phyloP scores from a whole-genome alignment of 2,888 invertebrate species.

The Conistra vaccinii region DNA sequence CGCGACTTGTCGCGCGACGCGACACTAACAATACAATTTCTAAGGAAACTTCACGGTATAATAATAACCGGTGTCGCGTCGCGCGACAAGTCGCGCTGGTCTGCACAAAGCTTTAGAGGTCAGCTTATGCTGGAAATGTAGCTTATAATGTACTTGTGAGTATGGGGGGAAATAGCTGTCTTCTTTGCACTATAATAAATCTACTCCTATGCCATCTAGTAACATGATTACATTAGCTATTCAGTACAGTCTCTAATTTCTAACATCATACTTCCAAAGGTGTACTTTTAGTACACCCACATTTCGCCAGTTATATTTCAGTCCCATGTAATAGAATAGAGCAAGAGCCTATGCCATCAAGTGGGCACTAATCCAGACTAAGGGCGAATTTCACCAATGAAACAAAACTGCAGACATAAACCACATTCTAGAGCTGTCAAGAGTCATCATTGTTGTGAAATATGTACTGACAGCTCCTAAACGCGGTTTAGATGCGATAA shows the following conservation, averaged over 20 bases:
- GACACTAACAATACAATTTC: too few relatives aligned
- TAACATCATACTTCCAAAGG: neutral
- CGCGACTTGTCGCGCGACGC: too few relatives aligned
- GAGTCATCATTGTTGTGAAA: neutral
- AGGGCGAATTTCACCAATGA: neutral
- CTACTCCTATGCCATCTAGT: neutral
- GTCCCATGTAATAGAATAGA: neutral
- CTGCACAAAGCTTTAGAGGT: too few relatives aligned
- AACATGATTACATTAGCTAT: neutral
- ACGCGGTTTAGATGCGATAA: neutral
- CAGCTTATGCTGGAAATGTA: too few relatives aligned
- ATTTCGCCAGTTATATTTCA: neutral
- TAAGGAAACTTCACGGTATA: too few relatives aligned
- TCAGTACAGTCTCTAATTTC: neutral
- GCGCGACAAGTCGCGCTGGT: too few relatives aligned
- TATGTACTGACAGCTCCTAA: neutral
- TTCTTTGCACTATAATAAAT: neutral
- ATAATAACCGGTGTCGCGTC: too few relatives aligned
- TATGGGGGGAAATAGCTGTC: neutral
- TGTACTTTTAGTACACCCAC: neutral
- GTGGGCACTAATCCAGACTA: neutral
- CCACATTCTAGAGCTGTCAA: neutral
- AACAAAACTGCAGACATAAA: neutral
- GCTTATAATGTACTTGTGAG: too few relatives aligned
- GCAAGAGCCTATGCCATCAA: neutral